Conservation (phyloP, 2,797 vertebrate species). For the Myotis findleyi region DNA sequence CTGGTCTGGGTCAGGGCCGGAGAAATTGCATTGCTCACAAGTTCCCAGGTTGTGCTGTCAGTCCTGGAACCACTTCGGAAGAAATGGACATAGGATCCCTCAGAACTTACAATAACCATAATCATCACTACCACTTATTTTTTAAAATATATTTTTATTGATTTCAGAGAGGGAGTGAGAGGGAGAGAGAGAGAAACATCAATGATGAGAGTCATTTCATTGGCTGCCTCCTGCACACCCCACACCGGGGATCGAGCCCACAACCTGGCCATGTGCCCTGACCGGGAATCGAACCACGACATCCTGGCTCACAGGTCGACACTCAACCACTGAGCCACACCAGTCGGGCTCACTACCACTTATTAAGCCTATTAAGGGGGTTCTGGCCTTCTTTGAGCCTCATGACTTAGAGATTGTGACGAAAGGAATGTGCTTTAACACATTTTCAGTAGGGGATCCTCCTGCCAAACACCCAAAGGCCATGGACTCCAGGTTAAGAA, state of each 20-base stretch:
- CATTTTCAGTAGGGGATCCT: neutral
- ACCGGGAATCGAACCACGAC: too few relatives aligned
- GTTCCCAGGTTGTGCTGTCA: neutral
- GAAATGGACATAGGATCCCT: neutral
- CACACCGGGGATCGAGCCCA: too few relatives aligned
- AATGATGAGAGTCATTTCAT: too few relatives aligned
- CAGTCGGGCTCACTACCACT: neutral
- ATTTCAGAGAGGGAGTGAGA: too few relatives aligned
- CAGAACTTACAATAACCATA: neutral
- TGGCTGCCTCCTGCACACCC: too few relatives aligned
- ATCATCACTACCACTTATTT: neutral
- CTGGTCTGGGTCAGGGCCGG: neutral
- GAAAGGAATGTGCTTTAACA: neutral
- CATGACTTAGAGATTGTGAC: neutral
- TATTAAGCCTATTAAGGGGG: neutral
- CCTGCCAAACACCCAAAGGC: neutral
- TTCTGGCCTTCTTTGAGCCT: neutral
- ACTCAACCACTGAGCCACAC: too few relatives aligned
- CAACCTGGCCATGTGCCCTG: too few relatives aligned
- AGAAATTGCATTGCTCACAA: neutral
- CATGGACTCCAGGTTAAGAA: neutral
- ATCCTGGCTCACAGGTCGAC: too few relatives aligned
- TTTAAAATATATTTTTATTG: too few relatives aligned
- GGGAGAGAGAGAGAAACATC: too few relatives aligned
- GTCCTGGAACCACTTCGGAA: neutral